These are phyloP conservation scores for Galaxea fascicularis DNA, from an alignment of 92 coral and sea anemone species.

Conservation along the genomic window DNA sequence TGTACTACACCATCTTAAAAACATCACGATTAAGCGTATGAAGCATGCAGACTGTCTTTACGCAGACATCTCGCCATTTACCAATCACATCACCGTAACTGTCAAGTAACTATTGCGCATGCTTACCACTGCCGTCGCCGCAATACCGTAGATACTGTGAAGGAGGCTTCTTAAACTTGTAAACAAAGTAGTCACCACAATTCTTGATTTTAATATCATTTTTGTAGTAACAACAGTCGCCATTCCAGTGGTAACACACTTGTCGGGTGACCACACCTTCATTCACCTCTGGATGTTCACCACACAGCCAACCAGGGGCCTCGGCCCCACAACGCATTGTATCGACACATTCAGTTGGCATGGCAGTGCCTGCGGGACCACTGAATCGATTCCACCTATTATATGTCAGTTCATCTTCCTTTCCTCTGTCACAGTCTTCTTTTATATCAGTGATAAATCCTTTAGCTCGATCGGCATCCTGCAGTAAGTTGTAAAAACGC, in stretches of 20 bases:
- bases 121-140: slow-evolving; percentile 47
- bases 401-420: not conserved
- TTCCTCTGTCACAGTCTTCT: slow-evolving; percentile 3
- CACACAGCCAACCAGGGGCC: slow-evolving; percentile 43
- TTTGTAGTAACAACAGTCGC: slow-evolving; percentile 36
- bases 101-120: not conserved
- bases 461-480: slow-evolving; percentile 35
- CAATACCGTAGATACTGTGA: slow-evolving; percentile 31
- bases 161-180: slow-evolving; percentile 26
- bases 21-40: no score
- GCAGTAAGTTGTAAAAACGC: slow-evolving; percentile 21
- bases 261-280: slow-evolving; percentile 22
- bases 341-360: slow-evolving; percentile 45
- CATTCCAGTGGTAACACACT: slow-evolving; percentile 32
- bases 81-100: not conserved
- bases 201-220: slow-evolving; percentile 42
- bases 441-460: slow-evolving; percentile 18
- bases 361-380: slow-evolving; percentile 37
- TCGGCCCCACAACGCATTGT: slow-evolving; percentile 47
- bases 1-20: no score
- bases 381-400: slow-evolving; percentile 25
- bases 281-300: slow-evolving; percentile 6
- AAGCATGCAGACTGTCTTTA: no score
- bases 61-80: no score
- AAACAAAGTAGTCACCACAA: slow-evolving; percentile 32